A percentile compares a stretch with the other conserved stretches of the same genome.
phyloP scores from a whole-genome alignment of 2,797 vertebrate genomes.

The Champsocephalus esox region DNA sequence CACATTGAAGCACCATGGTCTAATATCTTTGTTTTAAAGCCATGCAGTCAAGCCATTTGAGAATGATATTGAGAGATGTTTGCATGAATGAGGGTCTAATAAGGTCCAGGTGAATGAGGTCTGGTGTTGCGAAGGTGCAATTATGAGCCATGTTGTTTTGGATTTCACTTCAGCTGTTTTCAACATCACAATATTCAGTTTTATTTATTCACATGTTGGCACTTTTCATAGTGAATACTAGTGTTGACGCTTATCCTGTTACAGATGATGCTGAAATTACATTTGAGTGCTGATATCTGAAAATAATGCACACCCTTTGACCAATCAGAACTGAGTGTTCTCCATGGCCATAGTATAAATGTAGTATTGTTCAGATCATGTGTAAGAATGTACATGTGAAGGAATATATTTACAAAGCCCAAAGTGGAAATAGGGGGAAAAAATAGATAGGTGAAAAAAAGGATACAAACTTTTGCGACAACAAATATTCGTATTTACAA shows the following conservation, averaged over 20 bases:
- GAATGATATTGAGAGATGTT: not conserved
- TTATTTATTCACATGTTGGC: not conserved
- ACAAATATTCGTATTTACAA: too few species aligned
- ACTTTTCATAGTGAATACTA: not conserved
- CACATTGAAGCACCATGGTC: not conserved
- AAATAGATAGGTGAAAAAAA: too few species aligned
- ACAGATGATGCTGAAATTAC: not conserved
- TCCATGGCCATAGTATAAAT: not conserved
- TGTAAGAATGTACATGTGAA: too few species aligned
- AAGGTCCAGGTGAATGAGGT: not conserved
- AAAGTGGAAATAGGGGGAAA: too few species aligned
- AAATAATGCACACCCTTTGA: not conserved
- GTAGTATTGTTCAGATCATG: not conserved
- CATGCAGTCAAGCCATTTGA: not conserved
- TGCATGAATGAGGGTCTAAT: not conserved
- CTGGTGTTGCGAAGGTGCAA: not conserved
- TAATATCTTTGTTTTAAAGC: not conserved
- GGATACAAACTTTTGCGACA: too few species aligned
- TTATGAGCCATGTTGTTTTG: not conserved
- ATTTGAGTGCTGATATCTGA: not conserved
- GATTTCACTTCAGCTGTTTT: not conserved
- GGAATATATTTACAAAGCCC: too few species aligned
- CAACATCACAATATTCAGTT: not conserved
- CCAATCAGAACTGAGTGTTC: slow-evolving; percentile 1
- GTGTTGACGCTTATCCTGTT: not conserved